These are phyloP conservation scores for Arnoldichthys spilopterus DNA, from an alignment of 2,797 vertebrate species.

Conservation along the genomic window DNA sequence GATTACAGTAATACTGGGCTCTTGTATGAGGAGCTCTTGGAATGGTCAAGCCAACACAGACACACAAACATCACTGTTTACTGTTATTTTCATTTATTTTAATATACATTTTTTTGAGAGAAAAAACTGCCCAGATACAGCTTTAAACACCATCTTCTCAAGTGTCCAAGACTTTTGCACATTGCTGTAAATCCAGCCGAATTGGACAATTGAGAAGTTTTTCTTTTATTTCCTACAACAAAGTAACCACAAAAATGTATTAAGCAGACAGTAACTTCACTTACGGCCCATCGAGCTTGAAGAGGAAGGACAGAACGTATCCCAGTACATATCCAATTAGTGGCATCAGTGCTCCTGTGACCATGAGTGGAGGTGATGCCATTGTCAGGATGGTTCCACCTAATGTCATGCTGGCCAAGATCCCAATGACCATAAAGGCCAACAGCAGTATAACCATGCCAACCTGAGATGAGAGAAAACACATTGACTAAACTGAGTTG, in stretches of 20 bases:
- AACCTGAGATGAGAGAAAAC: conserved; percentile 63
- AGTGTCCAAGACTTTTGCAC: no score
- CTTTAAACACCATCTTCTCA: no score
- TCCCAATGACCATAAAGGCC: conserved; percentile 43
- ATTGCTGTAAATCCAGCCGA: no score
- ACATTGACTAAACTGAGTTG: not conserved
- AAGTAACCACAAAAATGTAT: not conserved
- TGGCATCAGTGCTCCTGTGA: conserved; percentile 79
- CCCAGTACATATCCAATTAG: conserved; percentile 80
- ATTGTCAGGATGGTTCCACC: conserved; percentile 55
- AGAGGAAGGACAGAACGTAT: conserved; percentile 76
- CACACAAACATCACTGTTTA: no score
- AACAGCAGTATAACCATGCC: conserved; percentile 66
- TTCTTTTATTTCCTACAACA: not conserved
- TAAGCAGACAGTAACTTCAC: not conserved
- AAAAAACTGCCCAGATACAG: no score
- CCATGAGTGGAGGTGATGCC: conserved; percentile 72
- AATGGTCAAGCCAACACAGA: no score
- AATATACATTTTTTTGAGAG: no score
- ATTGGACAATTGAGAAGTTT: no score
- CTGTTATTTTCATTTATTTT: no score
- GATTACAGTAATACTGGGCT: no score
- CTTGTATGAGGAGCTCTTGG: no score
- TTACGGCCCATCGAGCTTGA: conserved; percentile 53
- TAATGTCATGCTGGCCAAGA: conserved; percentile 49